Base-by-base conservation (phyloP, 2,888 invertebrate genomes). In the Malacosoma neustria region DNA sequence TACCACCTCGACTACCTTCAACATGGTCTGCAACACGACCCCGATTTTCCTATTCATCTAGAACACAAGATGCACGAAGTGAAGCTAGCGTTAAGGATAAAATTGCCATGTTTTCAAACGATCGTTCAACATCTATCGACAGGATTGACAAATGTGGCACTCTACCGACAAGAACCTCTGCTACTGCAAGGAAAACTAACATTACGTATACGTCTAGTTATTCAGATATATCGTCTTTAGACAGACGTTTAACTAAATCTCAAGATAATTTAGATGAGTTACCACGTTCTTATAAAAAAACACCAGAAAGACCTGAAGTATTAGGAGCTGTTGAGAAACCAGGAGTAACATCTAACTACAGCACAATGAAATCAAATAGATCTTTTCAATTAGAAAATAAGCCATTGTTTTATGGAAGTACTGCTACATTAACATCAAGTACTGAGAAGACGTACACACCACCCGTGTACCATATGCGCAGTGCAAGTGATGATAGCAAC, bases 51-150 rank as follows among this genome's bases (percentile, higher is more conserved):
- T 74, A 88, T 43, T 66, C 68, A n/a, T 82, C 84, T 2, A 79
- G 92, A 87, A 86, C 89, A 40, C 92, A 92, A 71, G 93, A 93
- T 73, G 92, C 93, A 51, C 90, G 91, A 60, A 93, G 93, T 46
- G 92, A 92, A 72, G 90, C 90, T 48, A 94, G 93, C 57, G 94
- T 95, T 38, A 90, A 92, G 58, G 94, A 94, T 64, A 94, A 94
- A 80, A 95, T 95, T 55, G 94, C 94, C 40, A 93, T 94, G 92
- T 95, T 95, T 73, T 93, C 94, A 32, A 89, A 82, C 49, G 82
- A 85, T 43, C 72, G 72, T 41, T 54, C 75, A 1, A 57, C 70
- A 30, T 79, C 84, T 41, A 57, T 82, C 11, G 76, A 81, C 43
- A 66, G 71, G 15, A 51, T 86, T 36, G 80, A 81, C 44, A 81